Evolutionary conservation across 2,113 vertebrate species (phyloP).

Genomic region (Gadus macrocephalus): DNA sequence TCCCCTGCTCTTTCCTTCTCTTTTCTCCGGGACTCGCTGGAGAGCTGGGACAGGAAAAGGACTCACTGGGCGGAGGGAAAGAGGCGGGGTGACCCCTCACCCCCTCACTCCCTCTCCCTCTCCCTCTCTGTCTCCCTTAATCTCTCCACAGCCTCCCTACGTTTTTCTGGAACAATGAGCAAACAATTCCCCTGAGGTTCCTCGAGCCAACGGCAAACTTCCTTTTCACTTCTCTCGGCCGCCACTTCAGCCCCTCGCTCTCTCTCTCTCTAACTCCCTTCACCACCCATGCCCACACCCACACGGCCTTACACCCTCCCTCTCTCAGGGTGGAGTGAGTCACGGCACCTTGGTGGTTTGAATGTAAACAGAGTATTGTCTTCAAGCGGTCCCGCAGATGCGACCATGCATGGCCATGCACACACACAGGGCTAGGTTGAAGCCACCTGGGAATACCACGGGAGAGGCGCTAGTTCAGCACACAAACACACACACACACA

Average conservation of each 20-base stretch:
- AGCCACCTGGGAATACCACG: too few species aligned
- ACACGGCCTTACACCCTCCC: background rate
- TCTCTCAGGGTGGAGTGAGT: conserved; percentile 28
- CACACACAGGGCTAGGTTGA: background rate
- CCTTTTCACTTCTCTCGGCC: conserved; percentile 38
- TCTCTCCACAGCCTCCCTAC: conserved; percentile 18
- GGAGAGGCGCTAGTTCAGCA: too few species aligned
- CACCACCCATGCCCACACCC: background rate
- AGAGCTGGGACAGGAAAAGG: conserved; percentile 53
- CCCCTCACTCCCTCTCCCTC: too few species aligned
- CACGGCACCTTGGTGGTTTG: conserved; percentile 45
- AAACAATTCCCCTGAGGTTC: conserved; percentile 60
- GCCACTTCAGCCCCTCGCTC: conserved; percentile 2
- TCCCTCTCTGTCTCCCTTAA: background rate
- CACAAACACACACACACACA: conserved; percentile 20
- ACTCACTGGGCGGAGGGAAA: conserved; percentile 50
- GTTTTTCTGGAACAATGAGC: conserved; percentile 58
- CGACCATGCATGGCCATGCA: background rate
- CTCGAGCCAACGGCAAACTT: conserved; percentile 53
- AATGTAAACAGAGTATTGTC: conserved; percentile 58
- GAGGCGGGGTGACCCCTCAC: conserved; percentile 36
- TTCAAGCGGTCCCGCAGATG: conserved; percentile 33
- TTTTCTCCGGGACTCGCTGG: conserved; percentile 19
- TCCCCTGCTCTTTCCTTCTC: conserved; percentile 8
- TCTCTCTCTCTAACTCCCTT: conserved; percentile 12